Conservation (phyloP, 2,797 vertebrate genomes). For the Arctocebus calabarensis region DNA sequence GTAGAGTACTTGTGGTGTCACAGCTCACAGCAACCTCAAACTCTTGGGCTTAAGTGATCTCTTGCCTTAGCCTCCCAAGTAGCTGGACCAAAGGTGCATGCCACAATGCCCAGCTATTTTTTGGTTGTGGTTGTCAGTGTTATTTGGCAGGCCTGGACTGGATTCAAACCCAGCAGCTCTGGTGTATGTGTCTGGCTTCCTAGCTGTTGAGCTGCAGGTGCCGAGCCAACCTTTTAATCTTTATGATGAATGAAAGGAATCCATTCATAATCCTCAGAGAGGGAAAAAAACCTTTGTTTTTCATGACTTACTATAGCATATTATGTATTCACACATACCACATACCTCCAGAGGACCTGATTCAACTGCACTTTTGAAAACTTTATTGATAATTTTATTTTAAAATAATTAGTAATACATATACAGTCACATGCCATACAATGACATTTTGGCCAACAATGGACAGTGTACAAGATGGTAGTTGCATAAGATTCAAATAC, state of each 20-base stretch:
- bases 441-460: not conserved
- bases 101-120: no score
- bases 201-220: no score
- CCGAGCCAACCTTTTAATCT: not conserved
- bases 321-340: not conserved
- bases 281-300: not conserved
- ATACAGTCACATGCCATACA: not conserved
- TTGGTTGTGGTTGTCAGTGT: no score
- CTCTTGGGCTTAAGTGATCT: no score
- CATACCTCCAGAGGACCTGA: not conserved
- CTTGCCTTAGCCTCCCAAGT: no score
- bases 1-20: no score
- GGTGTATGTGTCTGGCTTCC: no score
- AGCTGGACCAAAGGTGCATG: no score
- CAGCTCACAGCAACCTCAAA: no score
- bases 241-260: slow-evolving; percentile 43
- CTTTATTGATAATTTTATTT: slow-evolving; percentile 12
- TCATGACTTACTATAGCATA: not conserved
- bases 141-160: no score
- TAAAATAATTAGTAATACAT: slow-evolving; percentile 11
- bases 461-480: not conserved
- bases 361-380: not conserved
- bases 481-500: not conserved
- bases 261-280: not conserved
- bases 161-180: no score